Evolutionary conservation across 2,888 invertebrate species (phyloP), one percentile per base, ranked within the genome.

Genomic region (Ferdinandea cuprea): DNA sequence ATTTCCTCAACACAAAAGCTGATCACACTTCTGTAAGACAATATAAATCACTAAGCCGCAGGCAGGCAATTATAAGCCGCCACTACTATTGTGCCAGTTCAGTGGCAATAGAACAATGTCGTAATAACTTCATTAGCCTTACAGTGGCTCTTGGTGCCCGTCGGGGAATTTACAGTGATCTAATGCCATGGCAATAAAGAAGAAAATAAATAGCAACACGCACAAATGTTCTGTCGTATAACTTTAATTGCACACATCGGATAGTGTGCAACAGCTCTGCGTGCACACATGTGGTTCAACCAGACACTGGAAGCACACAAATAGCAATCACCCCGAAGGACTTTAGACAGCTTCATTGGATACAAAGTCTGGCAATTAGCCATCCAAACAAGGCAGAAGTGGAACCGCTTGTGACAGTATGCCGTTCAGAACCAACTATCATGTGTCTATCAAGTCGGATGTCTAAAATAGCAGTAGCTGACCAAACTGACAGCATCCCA

Each of bases 351-450:
- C 77, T 77, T 71, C 77, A 78, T 83, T 54, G 46, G 77, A 42
- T 54, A 48, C 66, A 73, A 78, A 78, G 72, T 78, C 83, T 72
- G 72, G 66, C 83, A 78, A 83, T 83, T 83, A 83, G 78, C 78
- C 78, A 78, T 68, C 77, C 61, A 11, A 63, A 61, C 50, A 63
- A 77, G 77, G 72, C 37, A 74, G 56, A 59, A 46, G 65, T 71
- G 59, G 71, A 81, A 72, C 37, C 61, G 35, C 77, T 66, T 52
- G 77, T 77, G 81, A 76, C 81, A 65, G 76, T 65, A 58, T 35
- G 25, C 73, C 65, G 59, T 35, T 74, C 52, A 76, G 46, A 44
- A 71, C 7, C 66, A 66, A 17, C 63, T 72, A 63, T 77, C 83
- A 77, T 77, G 54, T 77, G 77, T 72, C 77, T 46, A 71, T 81